Conservation (phyloP, 2,888 invertebrate genomes). For the Nemotelus pantherinus region DNA sequence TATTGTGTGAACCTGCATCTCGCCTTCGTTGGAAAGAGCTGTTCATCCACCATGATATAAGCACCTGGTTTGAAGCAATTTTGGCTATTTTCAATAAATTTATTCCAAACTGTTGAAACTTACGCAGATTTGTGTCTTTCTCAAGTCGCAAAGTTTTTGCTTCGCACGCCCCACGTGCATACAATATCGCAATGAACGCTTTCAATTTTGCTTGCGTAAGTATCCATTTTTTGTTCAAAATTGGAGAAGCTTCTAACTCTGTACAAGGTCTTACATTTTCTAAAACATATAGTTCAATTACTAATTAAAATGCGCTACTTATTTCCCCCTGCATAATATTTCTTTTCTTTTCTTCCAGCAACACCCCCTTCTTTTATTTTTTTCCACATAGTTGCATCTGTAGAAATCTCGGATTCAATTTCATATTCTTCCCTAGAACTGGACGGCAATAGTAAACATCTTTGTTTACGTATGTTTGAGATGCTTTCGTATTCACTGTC, state of each 20-base stretch:
- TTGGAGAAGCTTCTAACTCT: too few relatives aligned
- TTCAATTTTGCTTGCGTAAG: too few relatives aligned
- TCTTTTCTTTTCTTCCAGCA: slow-evolving; percentile 58
- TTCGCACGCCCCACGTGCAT: too few relatives aligned
- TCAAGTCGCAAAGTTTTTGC: too few relatives aligned
- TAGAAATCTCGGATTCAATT: slow-evolving; percentile 39
- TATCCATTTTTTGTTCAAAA: too few relatives aligned
- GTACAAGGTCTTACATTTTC: too few relatives aligned
- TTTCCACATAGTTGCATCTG: slow-evolving; percentile 49
- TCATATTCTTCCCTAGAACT: slow-evolving; percentile 32
- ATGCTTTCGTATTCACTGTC: slow-evolving; percentile 24
- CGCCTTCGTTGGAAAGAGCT: slow-evolving; percentile 56
- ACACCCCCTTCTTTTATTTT: slow-evolving; percentile 61
- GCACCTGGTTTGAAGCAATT: slow-evolving; percentile 53
- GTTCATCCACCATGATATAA: slow-evolving; percentile 53
- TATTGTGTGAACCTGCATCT: slow-evolving; percentile 57
- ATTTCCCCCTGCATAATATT: slow-evolving; percentile 28
- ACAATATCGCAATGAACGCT: too few relatives aligned
- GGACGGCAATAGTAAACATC: slow-evolving; percentile 37
- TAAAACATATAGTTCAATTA: too few relatives aligned
- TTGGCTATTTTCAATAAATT: slow-evolving; percentile 53
- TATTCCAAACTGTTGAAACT: slow-evolving; percentile 40
- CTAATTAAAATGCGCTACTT: slow-evolving; percentile 46
- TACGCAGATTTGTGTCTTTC: too few relatives aligned
- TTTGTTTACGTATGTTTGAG: slow-evolving; percentile 32